Evolutionary conservation across 2,797 vertebrate species (phyloP), one percentile per base, ranked within the genome.

Genomic region (Etheostoma nigrum): DNA sequence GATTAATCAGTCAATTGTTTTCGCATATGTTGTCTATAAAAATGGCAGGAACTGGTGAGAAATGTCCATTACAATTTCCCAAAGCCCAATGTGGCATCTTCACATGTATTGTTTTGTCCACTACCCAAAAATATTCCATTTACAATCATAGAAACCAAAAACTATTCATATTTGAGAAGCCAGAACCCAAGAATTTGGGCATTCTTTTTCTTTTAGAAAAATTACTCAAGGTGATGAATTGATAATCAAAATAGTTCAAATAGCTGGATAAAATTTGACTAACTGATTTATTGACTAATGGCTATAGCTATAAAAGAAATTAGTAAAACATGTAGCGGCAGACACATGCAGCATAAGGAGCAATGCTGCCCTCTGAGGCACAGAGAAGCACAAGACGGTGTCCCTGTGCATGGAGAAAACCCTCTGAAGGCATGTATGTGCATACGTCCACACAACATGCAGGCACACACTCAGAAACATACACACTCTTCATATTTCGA

Each of bases 401-500:
- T 52, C 57, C 61, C 48, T 54, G 51, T 68, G 42, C 67, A 49
- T 68, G 47, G 4, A 66, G 25, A 63, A 65, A 83, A 68, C 30
- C 44, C n/a, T 67, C 54, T 44, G 74, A 64, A 62, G 60, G 68
- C 74, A 67, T 61, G 69, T 2, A 49, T 57, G 73, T 70, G 42
- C 51, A 69, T 52, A 75, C 62, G 49, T 72, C 57, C 74, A 76
- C 66, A 47, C 51, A 72, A 59, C 51, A 67, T 6, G 40, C 72
- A 75, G 44, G 16, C 67, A 65, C 74, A 52, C 80, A 65, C 66
- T 7, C 68, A 36, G 25, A 64, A 59, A 79, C 77, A 71, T 55
- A 72, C 80, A 78, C 82, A 54, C 77, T 74, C 83, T 75, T 84
- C 85, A 87, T 86, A 90, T 90, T 90, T 89, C 33, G 58, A 76